A percentile compares a stretch with the other conserved stretches of the same genome.
phyloP scores from a whole-genome alignment of 2,113 vertebrate genomes.

The human region DNA sequence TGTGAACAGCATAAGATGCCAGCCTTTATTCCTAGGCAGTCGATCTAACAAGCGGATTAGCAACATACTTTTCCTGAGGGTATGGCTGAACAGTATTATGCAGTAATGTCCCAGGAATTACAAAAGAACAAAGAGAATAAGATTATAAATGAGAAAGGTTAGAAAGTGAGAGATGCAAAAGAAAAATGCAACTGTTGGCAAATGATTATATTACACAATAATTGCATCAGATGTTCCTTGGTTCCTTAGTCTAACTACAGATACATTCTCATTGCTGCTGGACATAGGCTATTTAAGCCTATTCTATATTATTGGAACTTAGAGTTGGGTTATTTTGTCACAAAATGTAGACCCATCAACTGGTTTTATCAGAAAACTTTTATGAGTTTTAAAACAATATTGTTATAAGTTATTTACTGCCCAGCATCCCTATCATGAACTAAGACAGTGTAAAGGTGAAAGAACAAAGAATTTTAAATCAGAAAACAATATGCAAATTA shows the following conservation, averaged over 20 bases:
- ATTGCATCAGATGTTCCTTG: not conserved
- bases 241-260: not conserved
- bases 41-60: not conserved
- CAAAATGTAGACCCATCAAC: not conserved
- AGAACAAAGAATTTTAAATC: not conserved
- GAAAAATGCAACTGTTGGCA: not conserved
- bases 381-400: not conserved
- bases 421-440: not conserved
- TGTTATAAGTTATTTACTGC: not conserved
- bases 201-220: not conserved
- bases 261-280: not conserved
- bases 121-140: not conserved
- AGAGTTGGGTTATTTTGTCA: not conserved
- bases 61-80: not conserved
- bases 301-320: not conserved
- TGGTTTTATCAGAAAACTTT: not conserved
- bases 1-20: not conserved
- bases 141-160: not conserved
- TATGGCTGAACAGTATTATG: not conserved
- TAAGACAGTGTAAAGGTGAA: not conserved
- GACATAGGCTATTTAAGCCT: not conserved
- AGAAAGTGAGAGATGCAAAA: not conserved
- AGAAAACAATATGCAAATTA: not conserved
- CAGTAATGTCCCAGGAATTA: not conserved
- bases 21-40: not conserved